Evolutionary conservation across 2,113 vertebrate species (phyloP).

Genomic region (Casuarius casuarius): DNA sequence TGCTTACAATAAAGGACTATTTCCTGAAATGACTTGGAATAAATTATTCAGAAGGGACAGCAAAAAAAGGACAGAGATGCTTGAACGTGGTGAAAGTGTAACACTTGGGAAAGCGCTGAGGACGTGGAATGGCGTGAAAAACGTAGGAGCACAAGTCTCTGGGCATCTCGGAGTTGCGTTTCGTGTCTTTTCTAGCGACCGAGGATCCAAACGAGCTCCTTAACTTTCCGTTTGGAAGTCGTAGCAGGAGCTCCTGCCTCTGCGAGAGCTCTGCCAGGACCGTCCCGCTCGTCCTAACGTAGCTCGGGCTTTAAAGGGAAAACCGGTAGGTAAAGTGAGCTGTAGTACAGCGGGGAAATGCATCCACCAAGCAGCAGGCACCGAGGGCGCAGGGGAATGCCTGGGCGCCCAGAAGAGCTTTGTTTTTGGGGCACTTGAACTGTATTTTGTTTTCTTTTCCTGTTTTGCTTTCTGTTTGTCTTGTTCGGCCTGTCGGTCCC

Average conservation of each 20-base stretch:
- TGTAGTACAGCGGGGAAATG: accelerated
- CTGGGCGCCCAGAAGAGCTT: not conserved
- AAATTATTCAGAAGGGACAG: not conserved
- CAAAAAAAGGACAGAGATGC: not conserved
- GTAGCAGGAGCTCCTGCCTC: not conserved
- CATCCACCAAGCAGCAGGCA: not conserved
- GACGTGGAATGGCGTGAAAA: not conserved
- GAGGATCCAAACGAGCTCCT: not conserved
- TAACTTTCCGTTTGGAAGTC: not conserved
- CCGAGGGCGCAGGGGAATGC: not conserved
- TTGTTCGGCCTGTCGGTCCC: not conserved
- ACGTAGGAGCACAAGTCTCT: not conserved
- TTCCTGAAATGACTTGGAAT: not conserved
- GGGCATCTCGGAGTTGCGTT: not conserved
- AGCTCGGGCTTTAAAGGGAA: not conserved
- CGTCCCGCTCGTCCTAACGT: accelerated
- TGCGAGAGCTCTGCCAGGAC: not conserved
- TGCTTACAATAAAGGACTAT: accelerated
- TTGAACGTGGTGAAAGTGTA: accelerated
- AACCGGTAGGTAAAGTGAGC: not conserved
- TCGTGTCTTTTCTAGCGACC: accelerated
- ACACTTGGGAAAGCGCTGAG: not conserved
- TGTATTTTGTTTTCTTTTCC: not conserved
- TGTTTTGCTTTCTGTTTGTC: not conserved
- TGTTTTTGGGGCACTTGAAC: not conserved